Evolutionary conservation across 2,888 invertebrate species (phyloP).

Genomic region (Hydropsyche betteni): DNA sequence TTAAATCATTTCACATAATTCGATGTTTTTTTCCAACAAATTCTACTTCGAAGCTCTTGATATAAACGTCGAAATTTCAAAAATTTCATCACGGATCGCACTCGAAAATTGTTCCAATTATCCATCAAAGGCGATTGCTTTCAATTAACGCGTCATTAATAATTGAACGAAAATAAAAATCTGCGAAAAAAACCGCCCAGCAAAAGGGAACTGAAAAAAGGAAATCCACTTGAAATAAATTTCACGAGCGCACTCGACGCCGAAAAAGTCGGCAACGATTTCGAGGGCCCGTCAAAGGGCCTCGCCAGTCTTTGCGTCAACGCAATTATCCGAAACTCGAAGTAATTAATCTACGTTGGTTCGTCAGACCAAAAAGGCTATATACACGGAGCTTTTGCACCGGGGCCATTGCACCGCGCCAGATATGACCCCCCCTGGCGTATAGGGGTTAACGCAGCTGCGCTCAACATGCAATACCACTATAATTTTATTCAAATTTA

Average conservation of each 20-base stretch:
- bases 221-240: not conserved
- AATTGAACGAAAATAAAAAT: not conserved
- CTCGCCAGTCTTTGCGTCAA: slow-evolving; percentile 23
- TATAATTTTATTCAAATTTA: too few relatives aligned
- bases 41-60: too few relatives aligned
- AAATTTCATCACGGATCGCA: not conserved
- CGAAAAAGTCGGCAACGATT: slow-evolving; percentile 21
- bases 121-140: not conserved
- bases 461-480: too few relatives aligned
- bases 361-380: slow-evolving; percentile 26
- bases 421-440: not conserved
- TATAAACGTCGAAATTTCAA: too few relatives aligned
- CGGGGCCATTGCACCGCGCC: slow-evolving; percentile 43
- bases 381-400: slow-evolving; percentile 15
- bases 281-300: slow-evolving; percentile 8
- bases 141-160: slow-evolving; percentile 10
- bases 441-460: not conserved
- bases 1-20: too few relatives aligned
- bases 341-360: slow-evolving; percentile 21
- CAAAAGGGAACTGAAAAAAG: too few relatives aligned
- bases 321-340: slow-evolving; percentile 37
- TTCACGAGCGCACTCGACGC: slow-evolving; percentile 8
- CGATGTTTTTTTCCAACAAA: too few relatives aligned
- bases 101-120: slow-evolving; percentile 12
- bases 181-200: not conserved